Conservation (phyloP, 2,797 vertebrate genomes). For the Todus mexicanus region DNA sequence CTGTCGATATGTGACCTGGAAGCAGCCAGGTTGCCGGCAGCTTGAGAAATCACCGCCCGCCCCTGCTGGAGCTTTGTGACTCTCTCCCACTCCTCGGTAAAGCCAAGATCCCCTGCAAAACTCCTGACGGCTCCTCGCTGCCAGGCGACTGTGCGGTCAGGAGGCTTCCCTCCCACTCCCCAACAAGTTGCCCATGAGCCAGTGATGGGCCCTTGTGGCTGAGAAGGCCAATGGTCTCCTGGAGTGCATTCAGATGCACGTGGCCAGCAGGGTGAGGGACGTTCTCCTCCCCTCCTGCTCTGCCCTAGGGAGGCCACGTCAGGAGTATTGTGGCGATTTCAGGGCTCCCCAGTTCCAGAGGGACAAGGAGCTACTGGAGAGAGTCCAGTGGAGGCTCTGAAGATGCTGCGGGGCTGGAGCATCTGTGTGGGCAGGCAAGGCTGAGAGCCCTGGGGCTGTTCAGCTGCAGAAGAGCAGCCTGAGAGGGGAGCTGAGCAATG, state of each 20-base stretch:
- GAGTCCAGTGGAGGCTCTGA: too few relatives aligned
- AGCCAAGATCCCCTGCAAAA: rapidly evolving
- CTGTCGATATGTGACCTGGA: constrained; percentile 26
- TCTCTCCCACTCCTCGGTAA: background rate
- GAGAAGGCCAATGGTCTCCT: background rate
- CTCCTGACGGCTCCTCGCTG: rapidly evolving
- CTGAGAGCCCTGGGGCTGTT: background rate
- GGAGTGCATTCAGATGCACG: background rate
- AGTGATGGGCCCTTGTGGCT: too few relatives aligned
- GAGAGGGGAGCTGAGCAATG: background rate
- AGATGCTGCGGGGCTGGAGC: too few relatives aligned
- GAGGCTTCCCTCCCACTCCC: background rate
- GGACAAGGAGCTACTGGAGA: too few relatives aligned
- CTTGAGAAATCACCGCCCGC: background rate
- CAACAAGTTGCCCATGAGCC: background rate
- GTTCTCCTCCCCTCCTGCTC: background rate
- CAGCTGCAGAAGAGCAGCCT: background rate
- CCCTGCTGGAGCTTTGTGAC: background rate
- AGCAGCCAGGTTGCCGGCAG: background rate
- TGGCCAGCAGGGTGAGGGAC: too few relatives aligned
- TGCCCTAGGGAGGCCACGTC: background rate
- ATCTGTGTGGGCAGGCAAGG: too few relatives aligned
- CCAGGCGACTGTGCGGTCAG: background rate
- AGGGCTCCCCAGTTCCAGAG: too few relatives aligned
- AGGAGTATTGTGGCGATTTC: background rate